These are phyloP conservation scores for Sinopyrophorus schimmeli DNA, from an alignment of 2,888 invertebrate species.

Conservation along the genomic window DNA sequence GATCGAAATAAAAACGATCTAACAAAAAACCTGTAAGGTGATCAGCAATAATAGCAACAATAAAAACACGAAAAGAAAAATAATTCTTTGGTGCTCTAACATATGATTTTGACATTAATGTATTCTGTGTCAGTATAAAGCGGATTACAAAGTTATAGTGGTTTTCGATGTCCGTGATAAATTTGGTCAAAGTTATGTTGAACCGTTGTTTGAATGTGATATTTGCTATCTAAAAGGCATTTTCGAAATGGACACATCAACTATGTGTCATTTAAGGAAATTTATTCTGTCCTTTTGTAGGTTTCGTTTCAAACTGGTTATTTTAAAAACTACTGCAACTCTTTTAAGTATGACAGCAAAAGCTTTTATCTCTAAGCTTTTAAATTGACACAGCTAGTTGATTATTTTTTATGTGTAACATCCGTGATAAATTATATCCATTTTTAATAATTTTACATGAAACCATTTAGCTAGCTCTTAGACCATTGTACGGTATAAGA, in stretches of 20 bases:
- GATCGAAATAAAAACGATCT: constrained; percentile 8
- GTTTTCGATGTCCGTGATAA: constrained; percentile 33
- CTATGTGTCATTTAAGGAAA: constrained; percentile 21
- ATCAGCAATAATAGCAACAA: constrained; percentile 11
- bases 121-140: constrained; percentile 28
- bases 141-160: constrained; percentile 33
- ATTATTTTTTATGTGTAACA: no score
- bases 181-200: constrained; percentile 20
- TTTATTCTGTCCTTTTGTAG: constrained; percentile 9
- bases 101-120: constrained; percentile 23
- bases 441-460: background rate
- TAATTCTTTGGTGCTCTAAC: constrained; percentile 8
- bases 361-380: background rate
- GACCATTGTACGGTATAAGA: background rate
- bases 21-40: constrained; percentile 10
- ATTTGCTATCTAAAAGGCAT: constrained; percentile 28
- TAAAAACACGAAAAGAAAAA: constrained; percentile 11
- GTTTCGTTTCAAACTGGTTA: constrained; percentile 5
- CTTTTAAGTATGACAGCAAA: constrained; percentile 9
- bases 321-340: constrained; percentile 3
- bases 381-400: background rate
- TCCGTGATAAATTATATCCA: no score
- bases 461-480: background rate
- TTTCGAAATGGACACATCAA: constrained; percentile 22
- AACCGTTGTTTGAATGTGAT: constrained; percentile 19